Percentiles rank a stretch among this genome's conserved stretches.
Evolutionary conservation across 1,140 invertebrate species (phyloP).

Genomic region (Argopecten irradians): DNA sequence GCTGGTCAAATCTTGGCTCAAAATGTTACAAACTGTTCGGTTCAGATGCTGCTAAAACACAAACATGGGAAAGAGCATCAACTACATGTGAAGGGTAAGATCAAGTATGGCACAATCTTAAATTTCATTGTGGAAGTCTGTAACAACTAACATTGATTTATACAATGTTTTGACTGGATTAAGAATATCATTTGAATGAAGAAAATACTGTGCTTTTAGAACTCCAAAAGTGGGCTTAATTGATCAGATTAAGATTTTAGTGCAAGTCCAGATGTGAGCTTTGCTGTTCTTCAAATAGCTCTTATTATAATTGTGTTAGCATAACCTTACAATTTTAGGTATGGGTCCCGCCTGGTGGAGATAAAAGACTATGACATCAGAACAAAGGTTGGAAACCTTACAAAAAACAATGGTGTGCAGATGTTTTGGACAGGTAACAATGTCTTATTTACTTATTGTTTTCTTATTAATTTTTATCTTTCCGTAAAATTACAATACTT

Average conservation of each 20-base stretch:
- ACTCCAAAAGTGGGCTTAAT: no score
- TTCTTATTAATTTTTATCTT: not conserved
- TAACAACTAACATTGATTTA: not conserved
- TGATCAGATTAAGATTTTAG: no score
- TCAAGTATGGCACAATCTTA: no score
- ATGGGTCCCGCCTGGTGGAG: conserved; percentile 34
- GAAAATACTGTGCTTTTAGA: not conserved
- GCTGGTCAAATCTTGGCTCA: conserved; percentile 31
- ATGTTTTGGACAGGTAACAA: conserved; percentile 36
- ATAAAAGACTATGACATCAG: conserved; percentile 61
- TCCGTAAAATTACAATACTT: no score
- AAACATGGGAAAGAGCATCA: conserved; percentile 39
- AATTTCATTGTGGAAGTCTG: no score
- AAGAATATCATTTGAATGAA: not conserved
- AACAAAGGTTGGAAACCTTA: conserved; percentile 36
- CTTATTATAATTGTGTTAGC: no score
- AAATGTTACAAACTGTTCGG: conserved; percentile 44
- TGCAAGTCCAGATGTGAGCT: no score
- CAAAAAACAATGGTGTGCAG: not conserved
- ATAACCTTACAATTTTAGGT: not conserved
- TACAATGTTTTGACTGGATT: not conserved
- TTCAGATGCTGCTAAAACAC: not conserved
- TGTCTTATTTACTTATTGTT: not conserved
- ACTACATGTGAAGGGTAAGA: conserved; percentile 39
- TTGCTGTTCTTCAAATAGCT: no score